Evolutionary conservation across 1,140 invertebrate species (phyloP).

Genomic region (Cephus cinctus): DNA sequence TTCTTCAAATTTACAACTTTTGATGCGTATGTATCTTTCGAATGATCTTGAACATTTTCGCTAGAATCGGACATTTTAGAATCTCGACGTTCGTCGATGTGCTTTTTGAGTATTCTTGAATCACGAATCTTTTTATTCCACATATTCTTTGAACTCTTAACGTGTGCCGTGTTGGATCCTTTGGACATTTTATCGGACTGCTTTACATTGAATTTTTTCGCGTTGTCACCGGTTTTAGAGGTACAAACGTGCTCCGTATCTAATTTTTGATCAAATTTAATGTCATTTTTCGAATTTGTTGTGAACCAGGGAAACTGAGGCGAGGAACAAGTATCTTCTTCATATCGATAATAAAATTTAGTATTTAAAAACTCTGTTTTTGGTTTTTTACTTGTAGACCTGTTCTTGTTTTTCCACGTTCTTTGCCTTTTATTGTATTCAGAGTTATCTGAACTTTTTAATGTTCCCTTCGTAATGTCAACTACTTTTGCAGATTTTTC

Average conservation of each 20-base stretch:
- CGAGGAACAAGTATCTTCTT: slow-evolving; percentile 5
- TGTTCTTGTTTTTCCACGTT: slow-evolving; percentile 7
- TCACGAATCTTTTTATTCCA: slow-evolving; percentile 6
- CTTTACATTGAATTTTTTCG: too few relatives aligned
- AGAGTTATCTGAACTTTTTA: slow-evolving; percentile 5
- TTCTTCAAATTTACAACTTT: slow-evolving; percentile 9
- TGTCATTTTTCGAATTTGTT: too few relatives aligned
- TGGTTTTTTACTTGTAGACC: slow-evolving; percentile 5
- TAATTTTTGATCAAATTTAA: too few relatives aligned
- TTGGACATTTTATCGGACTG: too few relatives aligned
- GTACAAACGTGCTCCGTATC: too few relatives aligned
- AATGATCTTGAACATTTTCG: slow-evolving; percentile 3
- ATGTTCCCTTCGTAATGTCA: not conserved
- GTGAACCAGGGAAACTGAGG: too few relatives aligned
- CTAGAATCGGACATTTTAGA: slow-evolving; percentile 4
- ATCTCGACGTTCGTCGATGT: slow-evolving; percentile 2
- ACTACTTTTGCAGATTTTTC: slow-evolving; percentile 2
- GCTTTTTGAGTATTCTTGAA: slow-evolving; percentile 6
- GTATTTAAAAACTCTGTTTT: slow-evolving; percentile 1
- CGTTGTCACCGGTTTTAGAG: too few relatives aligned
- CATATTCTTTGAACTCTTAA: slow-evolving; percentile 1
- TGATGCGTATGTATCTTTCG: not conserved
- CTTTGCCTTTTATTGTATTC: slow-evolving; percentile 9
- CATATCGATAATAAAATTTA: slow-evolving; percentile 7
- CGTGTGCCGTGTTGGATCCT: slow-evolving; percentile 8